Conservation (phyloP, 2,888 invertebrate genomes). For the Alloplasta piceator region DNA sequence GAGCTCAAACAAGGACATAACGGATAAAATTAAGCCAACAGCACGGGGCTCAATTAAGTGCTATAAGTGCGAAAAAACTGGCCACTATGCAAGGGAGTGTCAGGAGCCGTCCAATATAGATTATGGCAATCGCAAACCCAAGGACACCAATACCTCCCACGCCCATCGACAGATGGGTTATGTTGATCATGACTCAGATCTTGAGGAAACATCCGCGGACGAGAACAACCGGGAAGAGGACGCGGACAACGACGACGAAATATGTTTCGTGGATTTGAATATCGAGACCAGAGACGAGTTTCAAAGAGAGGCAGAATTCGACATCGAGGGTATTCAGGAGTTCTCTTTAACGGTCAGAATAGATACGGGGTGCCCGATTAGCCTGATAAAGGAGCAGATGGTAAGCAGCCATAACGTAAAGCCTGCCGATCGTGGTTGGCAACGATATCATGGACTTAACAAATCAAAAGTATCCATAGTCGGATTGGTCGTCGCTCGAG, state of each 20-base stretch:
- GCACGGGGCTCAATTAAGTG: conserved; percentile 38
- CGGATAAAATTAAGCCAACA: conserved; percentile 16
- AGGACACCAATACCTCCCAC: neutral
- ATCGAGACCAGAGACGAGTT: conserved; percentile 35
- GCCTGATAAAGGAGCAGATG: conserved; percentile 35
- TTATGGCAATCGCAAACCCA: neutral
- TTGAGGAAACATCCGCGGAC: neutral
- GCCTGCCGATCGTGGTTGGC: conserved; percentile 19
- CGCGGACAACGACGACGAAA: conserved; percentile 2
- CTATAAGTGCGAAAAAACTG: conserved; percentile 30
- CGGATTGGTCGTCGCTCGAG: conserved; percentile 24
- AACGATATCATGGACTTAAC: conserved; percentile 46
- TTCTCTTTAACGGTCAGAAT: conserved; percentile 21
- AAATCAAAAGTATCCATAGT: conserved; percentile 31
- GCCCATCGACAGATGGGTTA: conserved; percentile 6
- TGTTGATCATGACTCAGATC: conserved; percentile 1
- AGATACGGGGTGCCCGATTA: no score
- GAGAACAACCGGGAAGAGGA: neutral
- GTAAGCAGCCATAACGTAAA: conserved; percentile 31
- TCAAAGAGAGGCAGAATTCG: conserved; percentile 16
- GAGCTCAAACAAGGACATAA: neutral
- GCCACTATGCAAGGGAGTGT: conserved; percentile 49
- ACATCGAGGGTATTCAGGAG: conserved; percentile 15
- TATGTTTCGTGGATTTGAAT: conserved; percentile 38
- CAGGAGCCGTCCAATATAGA: neutral